A percentile compares a stretch with the other conserved stretches of the same genome.
Evolutionary conservation across 2,113 vertebrate genomes (phyloP).

Genomic region (Lagenorhynchus albirostris): DNA sequence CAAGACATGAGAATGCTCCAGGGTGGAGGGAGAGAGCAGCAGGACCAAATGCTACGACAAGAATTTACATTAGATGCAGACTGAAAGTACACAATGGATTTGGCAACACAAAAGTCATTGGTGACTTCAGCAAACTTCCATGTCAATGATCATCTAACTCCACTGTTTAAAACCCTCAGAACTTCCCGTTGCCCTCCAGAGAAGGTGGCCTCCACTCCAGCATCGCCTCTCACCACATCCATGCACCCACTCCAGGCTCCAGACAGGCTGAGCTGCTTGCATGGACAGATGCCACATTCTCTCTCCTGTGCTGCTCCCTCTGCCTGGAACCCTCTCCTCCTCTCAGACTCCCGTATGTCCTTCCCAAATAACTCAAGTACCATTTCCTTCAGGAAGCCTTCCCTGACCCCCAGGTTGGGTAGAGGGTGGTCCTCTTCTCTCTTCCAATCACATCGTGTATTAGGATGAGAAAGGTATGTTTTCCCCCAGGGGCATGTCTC

Average conservation of each 20-base stretch:
- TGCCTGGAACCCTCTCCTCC: neutral
- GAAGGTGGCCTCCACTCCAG: neutral
- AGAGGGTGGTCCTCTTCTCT: neutral
- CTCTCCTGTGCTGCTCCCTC: neutral
- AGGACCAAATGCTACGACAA: neutral
- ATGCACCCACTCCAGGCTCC: rapidly evolving
- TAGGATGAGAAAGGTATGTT: neutral
- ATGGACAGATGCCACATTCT: neutral
- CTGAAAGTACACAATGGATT: neutral
- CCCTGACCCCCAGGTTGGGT: neutral
- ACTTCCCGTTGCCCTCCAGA: neutral
- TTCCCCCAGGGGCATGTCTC: neutral
- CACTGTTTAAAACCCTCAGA: neutral
- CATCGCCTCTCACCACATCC: neutral
- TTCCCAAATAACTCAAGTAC: neutral
- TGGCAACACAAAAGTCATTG: neutral
- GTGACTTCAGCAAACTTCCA: neutral
- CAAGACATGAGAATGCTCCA: neutral
- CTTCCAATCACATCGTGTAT: no score
- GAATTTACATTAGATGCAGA: neutral
- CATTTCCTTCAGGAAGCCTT: neutral
- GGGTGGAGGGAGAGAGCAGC: neutral
- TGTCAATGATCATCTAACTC: neutral
- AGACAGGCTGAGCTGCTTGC: neutral
- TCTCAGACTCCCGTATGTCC: neutral